phyloP scores from a whole-genome alignment of 64 coral and sea anemone species.

The Anthopleura sola region DNA sequence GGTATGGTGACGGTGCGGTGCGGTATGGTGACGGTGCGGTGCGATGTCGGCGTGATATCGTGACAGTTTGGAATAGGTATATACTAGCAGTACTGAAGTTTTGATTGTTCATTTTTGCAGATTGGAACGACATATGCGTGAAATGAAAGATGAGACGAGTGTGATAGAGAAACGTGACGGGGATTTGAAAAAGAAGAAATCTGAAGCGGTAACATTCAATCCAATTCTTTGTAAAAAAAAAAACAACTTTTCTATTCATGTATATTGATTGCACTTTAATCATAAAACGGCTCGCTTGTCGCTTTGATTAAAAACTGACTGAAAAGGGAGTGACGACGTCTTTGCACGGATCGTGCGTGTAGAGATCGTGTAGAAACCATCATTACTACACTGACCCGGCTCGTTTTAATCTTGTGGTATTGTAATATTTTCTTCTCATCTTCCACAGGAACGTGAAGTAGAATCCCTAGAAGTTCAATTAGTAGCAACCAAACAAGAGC shows the following conservation, averaged over 20 bases:
- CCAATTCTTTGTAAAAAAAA: neutral
- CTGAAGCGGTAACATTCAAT: conserved; percentile 58
- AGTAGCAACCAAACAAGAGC: conserved; percentile 75
- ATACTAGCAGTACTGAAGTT: no score
- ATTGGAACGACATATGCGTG: conserved; percentile 69
- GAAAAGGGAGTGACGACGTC: no score
- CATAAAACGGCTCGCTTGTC: no score
- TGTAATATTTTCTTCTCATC: neutral
- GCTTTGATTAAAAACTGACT: no score
- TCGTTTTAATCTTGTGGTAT: neutral
- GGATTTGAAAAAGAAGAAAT: conserved; percentile 81
- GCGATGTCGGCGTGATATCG: no score
- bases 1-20: no score
- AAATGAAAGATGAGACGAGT: conserved; percentile 74
- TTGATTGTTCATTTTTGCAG: conserved; percentile 19
- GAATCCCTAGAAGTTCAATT: conserved; percentile 69
- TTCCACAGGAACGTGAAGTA: conserved; percentile 71
- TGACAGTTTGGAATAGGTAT: no score
- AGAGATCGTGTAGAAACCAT: no score
- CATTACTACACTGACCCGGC: neutral
- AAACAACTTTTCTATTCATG: no score
- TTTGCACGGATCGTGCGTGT: no score
- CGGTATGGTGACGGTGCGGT: no score
- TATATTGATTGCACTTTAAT: no score
- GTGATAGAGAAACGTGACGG: conserved; percentile 71